A percentile compares a stretch with the other conserved stretches of the same genome.
Evolutionary conservation across 1,140 invertebrate species (phyloP).

Genomic region (Camponotus vicinus): DNA sequence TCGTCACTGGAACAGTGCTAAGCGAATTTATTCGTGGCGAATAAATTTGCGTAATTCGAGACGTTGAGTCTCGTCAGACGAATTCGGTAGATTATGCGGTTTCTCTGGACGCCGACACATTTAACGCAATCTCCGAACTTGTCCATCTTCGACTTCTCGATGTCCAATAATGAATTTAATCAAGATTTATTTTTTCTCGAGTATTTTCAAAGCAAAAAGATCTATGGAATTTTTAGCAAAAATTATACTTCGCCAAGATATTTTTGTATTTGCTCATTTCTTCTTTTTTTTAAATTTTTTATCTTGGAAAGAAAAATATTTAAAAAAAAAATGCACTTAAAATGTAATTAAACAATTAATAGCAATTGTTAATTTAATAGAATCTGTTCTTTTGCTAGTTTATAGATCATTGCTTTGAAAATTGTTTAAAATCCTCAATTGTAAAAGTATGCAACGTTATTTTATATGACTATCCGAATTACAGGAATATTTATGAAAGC

Average conservation of each 20-base stretch:
- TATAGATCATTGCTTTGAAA: not conserved
- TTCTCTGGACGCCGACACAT: constrained; percentile 4
- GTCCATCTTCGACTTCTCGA: not conserved
- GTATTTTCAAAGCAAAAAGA: not conserved
- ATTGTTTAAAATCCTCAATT: not conserved
- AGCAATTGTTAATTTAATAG: not conserved
- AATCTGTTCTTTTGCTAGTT: too few species aligned
- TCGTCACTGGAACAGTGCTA: constrained; percentile 9
- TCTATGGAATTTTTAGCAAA: not conserved
- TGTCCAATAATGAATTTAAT: constrained; percentile 31
- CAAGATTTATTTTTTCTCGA: not conserved
- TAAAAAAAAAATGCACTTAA: not conserved
- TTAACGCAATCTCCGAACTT: constrained; percentile 20
- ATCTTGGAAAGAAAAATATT: not conserved
- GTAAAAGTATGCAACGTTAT: not conserved
- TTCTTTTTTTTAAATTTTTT: not conserved
- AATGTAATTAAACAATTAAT: not conserved
- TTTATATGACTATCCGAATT: not conserved
- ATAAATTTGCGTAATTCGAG: constrained; percentile 60
- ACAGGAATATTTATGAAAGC: not conserved
- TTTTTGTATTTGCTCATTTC: not conserved
- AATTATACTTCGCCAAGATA: not conserved
- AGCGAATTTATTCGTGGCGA: constrained; percentile 48
- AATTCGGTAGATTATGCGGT: constrained; percentile 23
- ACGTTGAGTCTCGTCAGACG: not conserved